Evolutionary conservation across 1,140 invertebrate genomes (phyloP).

Genomic region (Oreohelix idahoensis): DNA sequence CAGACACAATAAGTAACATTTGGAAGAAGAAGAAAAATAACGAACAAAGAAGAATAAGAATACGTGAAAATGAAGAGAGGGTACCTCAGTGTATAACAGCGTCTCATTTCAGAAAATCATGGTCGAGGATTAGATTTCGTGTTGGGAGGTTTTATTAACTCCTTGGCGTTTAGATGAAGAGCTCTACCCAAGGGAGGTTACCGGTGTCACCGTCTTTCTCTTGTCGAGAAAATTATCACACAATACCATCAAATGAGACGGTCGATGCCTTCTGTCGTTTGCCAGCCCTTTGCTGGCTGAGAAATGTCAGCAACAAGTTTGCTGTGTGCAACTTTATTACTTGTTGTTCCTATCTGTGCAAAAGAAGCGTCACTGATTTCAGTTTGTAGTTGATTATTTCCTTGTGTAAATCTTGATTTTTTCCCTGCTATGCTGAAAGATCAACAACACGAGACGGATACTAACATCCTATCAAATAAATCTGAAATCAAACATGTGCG

Average conservation of each 20-base stretch:
- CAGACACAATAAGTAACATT: too few relatives aligned
- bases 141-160: conserved; percentile 19
- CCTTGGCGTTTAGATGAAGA: conserved; percentile 26
- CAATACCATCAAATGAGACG: background rate
- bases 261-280: background rate
- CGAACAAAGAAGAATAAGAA: too few relatives aligned
- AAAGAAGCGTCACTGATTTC: too few relatives aligned
- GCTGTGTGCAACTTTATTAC: background rate
- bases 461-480: too few relatives aligned
- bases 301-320: background rate
- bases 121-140: background rate
- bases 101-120: background rate
- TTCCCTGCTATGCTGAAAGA: too few relatives aligned
- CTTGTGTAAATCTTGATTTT: too few relatives aligned
- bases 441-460: too few relatives aligned
- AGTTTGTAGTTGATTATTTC: too few relatives aligned
- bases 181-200: conserved; percentile 21
- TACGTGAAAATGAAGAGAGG: background rate
- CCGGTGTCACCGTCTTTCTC: conserved; percentile 1
- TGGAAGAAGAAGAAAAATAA: too few relatives aligned
- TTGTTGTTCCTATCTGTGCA: too few relatives aligned
- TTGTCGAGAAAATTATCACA: background rate
- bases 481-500: too few relatives aligned
- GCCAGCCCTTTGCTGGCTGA: background rate
- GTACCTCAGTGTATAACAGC: background rate